Evolutionary conservation across 2,888 invertebrate genomes (phyloP), one percentile per base, ranked within the genome.

Genomic region (Rhagonycha lutea): DNA sequence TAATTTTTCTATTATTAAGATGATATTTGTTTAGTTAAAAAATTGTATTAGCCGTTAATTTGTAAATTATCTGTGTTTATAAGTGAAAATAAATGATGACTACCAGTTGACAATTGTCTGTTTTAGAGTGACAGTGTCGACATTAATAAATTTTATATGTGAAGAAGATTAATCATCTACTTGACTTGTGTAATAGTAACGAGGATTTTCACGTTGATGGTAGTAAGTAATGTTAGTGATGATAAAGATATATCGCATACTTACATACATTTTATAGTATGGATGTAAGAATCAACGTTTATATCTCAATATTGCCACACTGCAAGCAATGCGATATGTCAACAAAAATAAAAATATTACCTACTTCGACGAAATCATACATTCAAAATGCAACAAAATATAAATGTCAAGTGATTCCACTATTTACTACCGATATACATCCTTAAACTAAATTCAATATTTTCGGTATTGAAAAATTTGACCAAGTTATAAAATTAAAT

Each of bases 121-220:
- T 26, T 69, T 47, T 23, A 18, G 69, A 14, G 18, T 68, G 75
- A 72, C 70, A 75, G 69, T 62, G 80, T 76, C 75, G 76, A 79
- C 79, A 74, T 79, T 75, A 72, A 79, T 79, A 77, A 79, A 80
- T 79, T 80, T 80, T 69, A 74, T 77, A 79, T 70, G 77, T 78
- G 74, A 74, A 76, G 63, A 72, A 79, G 71, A 79, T 79, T 79
- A 78, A 79, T 79, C 79, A 79, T 69, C 71, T 61, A 71, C 73
- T 74, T 78, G 77, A 78, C 77, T 79, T 78, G 73, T 76, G 61
- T 63, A 69, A 73, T 72, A 68, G 70, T 71, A 73, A 74, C 79
- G 75, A 77, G 47, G 47, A 47, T 47, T 47, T 26, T 47, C 47
- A 47, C 47, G 47, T 77, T 77, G 73, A 79, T 71, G 69, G 75